phyloP scores from a whole-genome alignment of 2,113 vertebrate genomes.

The Petaurus breviceps region DNA sequence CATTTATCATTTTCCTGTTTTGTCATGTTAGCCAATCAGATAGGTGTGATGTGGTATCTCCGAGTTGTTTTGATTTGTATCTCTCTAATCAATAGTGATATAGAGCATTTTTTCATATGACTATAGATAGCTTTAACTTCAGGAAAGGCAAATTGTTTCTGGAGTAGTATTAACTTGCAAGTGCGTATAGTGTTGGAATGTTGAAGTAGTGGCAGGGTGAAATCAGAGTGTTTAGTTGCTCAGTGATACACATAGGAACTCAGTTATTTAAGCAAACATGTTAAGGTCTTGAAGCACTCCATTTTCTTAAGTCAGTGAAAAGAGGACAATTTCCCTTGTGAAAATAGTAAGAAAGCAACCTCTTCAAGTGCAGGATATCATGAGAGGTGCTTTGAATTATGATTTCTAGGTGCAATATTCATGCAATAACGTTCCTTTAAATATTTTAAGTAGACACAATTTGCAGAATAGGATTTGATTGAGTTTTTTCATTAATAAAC shows the following conservation, averaged over 20 bases:
- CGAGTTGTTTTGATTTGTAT: too few species aligned
- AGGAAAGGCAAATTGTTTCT: not conserved
- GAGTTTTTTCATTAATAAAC: constrained; percentile 10
- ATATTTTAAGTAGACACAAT: not conserved
- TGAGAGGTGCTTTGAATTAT: not conserved
- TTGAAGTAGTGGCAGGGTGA: not conserved
- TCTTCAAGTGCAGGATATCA: not conserved
- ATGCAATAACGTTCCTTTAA: not conserved
- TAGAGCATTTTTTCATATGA: too few species aligned
- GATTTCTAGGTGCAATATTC: not conserved
- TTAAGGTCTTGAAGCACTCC: not conserved
- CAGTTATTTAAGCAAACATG: not conserved
- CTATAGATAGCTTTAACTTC: too few species aligned
- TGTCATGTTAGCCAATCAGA: too few species aligned
- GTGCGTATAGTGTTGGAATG: not conserved
- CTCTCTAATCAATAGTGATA: too few species aligned
- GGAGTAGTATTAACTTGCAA: not conserved
- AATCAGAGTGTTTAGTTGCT: not conserved
- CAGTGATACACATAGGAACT: not conserved
- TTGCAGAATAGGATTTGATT: not conserved
- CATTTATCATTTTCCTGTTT: too few species aligned
- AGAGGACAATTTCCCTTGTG: not conserved
- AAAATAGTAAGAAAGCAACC: not conserved
- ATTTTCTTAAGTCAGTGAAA: not conserved
- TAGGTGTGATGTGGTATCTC: too few species aligned